A percentile compares a stretch with the other conserved stretches of the same genome.
phyloP scores from a whole-genome alignment of 2,888 invertebrate genomes.

The Tetranychus piercei region DNA sequence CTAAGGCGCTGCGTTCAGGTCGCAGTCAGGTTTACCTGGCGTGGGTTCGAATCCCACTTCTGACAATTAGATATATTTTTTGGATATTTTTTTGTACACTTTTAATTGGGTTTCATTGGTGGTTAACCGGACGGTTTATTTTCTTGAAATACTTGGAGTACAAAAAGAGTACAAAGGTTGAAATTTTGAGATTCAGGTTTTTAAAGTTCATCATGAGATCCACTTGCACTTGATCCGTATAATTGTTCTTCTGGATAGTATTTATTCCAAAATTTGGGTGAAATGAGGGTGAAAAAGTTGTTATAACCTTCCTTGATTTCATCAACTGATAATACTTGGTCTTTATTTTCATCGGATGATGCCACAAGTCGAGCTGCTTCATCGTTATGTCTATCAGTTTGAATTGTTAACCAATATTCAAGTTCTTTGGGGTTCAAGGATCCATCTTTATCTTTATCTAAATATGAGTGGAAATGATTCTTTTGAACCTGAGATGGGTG shows the following conservation, averaged over 20 bases:
- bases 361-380: conserved; percentile 39
- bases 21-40: conserved; percentile 25
- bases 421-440: conserved; percentile 37
- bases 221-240: neutral
- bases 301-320: conserved; percentile 25
- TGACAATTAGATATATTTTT: conserved; percentile 19
- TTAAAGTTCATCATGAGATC: conserved; percentile 8
- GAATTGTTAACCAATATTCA: conserved; percentile 38
- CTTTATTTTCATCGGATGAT: conserved; percentile 35
- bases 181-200: no score
- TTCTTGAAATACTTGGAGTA: neutral
- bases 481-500: conserved; percentile 35
- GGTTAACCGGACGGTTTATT: neutral
- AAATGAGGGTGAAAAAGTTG: conserved; percentile 25
- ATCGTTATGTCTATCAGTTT: conserved; percentile 39
- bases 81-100: neutral
- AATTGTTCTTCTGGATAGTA: conserved; percentile 13
- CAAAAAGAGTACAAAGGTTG: no score
- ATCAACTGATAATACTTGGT: conserved; percentile 24
- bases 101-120: neutral
- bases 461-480: conserved; percentile 37
- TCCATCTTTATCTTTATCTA: conserved; percentile 39
- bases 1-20: conserved; percentile 28
- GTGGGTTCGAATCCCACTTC: conserved; percentile 27
- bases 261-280: conserved; percentile 27